phyloP scores from a whole-genome alignment of 2,797 vertebrate species.

The Atherinosoma microstoma region DNA sequence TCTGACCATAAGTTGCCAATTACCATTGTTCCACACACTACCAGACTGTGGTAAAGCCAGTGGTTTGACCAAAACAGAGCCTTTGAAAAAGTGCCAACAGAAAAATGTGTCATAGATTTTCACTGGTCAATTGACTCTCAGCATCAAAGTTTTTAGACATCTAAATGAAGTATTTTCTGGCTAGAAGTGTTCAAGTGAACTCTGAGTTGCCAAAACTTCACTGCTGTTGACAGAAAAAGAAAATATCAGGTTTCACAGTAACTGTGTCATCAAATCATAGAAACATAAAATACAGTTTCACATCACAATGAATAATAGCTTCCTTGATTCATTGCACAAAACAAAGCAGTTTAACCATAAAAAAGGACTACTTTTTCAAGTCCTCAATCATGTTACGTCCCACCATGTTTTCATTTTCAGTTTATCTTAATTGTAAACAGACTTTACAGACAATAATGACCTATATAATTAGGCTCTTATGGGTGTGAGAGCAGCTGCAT shows the following conservation, averaged over 20 bases:
- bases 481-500: too few relatives aligned
- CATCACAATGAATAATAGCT: background rate
- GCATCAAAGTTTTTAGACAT: conserved; percentile 17
- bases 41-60: conserved; percentile 35
- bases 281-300: background rate
- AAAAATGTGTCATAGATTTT: conserved; percentile 45
- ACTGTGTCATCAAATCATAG: background rate
- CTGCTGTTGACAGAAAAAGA: background rate
- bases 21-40: conserved; percentile 35
- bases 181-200: conserved; percentile 6
- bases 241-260: conserved; percentile 1
- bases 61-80: conserved; percentile 21
- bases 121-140: conserved; percentile 29
- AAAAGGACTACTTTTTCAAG: background rate
- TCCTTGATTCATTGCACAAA: background rate
- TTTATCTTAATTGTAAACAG: background rate
- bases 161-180: conserved; percentile 30
- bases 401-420: background rate
- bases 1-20: conserved; percentile 55
- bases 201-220: background rate
- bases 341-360: background rate
- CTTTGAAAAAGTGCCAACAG: conserved; percentile 52
- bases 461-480: too few relatives aligned
- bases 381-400: background rate
- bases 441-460: background rate